These are phyloP conservation scores for Drosophila malerkotliana DNA, from an alignment of 1,140 invertebrate genomes.

Conservation along the genomic window DNA sequence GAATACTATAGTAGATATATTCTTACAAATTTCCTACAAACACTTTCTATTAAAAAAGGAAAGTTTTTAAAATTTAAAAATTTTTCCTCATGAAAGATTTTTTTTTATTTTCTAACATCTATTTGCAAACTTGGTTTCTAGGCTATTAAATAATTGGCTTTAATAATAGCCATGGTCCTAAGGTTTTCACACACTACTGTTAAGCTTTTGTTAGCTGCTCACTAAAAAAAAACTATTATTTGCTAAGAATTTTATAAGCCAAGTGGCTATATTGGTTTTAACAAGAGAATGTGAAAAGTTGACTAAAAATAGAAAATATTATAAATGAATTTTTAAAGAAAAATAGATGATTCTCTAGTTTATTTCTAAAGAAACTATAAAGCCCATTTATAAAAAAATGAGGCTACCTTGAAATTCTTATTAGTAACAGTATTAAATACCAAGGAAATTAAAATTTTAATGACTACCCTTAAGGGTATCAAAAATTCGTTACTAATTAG, in stretches of 20 bases:
- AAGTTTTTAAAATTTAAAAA: no score
- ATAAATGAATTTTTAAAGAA: background rate
- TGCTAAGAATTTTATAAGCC: background rate
- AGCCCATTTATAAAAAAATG: no score
- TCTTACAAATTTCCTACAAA: no score
- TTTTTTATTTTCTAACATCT: background rate
- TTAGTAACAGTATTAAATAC: no score
- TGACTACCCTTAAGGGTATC: slow-evolving; percentile 11
- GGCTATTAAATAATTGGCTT: background rate
- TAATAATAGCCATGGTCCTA: background rate
- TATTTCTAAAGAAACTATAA: no score
- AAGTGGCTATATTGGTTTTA: background rate
- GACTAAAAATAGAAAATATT: background rate
- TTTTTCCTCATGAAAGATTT: no score
- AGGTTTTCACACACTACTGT: background rate
- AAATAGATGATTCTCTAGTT: background rate
- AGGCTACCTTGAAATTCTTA: no score
- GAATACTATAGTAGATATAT: no score
- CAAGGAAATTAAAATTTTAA: no score
- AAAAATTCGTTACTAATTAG: slow-evolving; percentile 21
- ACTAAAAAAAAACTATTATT: background rate
- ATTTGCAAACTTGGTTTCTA: background rate
- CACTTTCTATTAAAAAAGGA: no score
- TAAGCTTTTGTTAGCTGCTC: background rate
- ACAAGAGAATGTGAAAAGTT: background rate